Percentiles rank a stretch among this genome's conserved stretches.
These are phyloP conservation scores for Anabas testudineus DNA, from an alignment of 2,797 vertebrate genomes.

Conservation along the genomic window DNA sequence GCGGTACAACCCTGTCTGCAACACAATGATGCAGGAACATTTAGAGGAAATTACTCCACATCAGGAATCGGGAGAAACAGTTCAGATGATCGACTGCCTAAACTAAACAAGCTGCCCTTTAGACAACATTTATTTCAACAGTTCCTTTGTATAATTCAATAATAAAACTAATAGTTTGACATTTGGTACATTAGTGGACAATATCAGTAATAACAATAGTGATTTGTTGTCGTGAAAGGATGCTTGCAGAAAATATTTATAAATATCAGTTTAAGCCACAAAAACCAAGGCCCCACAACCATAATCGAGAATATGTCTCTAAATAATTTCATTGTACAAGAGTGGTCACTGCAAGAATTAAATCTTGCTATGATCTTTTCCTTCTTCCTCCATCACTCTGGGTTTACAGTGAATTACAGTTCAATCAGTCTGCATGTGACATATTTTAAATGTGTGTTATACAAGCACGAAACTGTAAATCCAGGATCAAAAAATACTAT, in stretches of 20 bases:
- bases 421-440: background rate
- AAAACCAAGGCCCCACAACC: too few species aligned
- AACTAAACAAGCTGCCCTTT: constrained; percentile 6
- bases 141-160: too few species aligned
- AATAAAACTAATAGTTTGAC: too few species aligned
- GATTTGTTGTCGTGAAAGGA: background rate
- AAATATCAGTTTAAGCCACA: background rate
- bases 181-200: too few species aligned
- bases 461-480: constrained; percentile 2
- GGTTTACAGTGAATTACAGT: background rate
- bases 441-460: background rate
- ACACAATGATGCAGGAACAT: constrained; percentile 3
- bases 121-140: background rate
- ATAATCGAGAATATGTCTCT: too few species aligned
- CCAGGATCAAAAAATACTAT: background rate
- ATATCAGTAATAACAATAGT: background rate
- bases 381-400: background rate
- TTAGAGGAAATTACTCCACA: constrained; percentile 13
- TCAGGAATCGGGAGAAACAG: constrained; percentile 4
- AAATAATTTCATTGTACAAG: too few species aligned
- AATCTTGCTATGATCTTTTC: too few species aligned
- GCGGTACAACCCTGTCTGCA: background rate
- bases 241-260: background rate
- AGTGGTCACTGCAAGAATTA: too few species aligned
- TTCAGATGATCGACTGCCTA: constrained; percentile 5